Base-by-base conservation (phyloP, 2,888 invertebrate species). In the Nemotelus pantherinus region DNA sequence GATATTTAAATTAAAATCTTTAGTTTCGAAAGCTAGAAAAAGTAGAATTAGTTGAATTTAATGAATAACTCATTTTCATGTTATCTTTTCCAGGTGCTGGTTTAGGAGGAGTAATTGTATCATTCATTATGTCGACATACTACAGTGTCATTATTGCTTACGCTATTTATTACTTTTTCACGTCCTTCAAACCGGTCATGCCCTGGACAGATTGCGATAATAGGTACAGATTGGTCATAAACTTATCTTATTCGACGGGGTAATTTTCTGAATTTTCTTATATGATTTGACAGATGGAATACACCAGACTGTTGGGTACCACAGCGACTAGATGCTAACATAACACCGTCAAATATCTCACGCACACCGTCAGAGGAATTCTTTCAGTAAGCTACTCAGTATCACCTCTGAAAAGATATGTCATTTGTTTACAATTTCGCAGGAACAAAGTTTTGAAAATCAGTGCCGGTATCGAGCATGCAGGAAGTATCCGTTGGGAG, bases 101-200 rank as follows among this genome's bases (percentile, higher is more conserved):
- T 78, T 89, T 98, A 82, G 96, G 96, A 79, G 96, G 96, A 86
- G 96, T 97, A 81, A 93, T 97, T 86, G 95, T 97, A 86, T 97
- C 97, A 81, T 96, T 97, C 88, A 89, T 97, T 85, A 94, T 98
- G 92, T 95, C 96, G 82, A 96, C 97, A 75, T 97, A 97, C 88
- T 97, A 97, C 88, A 96, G 96, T 87, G 95, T 97, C 82, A 95
- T 98, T 86, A 96, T 97, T 87, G 95, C 95, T 79, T 97, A 97
- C 91, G 93, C 95, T 76, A 93, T 97, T 83, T 97, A 95, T 87
- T 97, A 97, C 88, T 94, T 97, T 87, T 95, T 95, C 87, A 94
- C 95, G 79, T 94, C 96, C 47, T 96, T 96, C 85, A 93, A 93
- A 85, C 90, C 93, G 64, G 92, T 93, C 81, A 93, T 96, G 83